These are phyloP conservation scores for Plodia interpunctella DNA, from an alignment of 1,140 invertebrate genomes.

Conservation along the genomic window DNA sequence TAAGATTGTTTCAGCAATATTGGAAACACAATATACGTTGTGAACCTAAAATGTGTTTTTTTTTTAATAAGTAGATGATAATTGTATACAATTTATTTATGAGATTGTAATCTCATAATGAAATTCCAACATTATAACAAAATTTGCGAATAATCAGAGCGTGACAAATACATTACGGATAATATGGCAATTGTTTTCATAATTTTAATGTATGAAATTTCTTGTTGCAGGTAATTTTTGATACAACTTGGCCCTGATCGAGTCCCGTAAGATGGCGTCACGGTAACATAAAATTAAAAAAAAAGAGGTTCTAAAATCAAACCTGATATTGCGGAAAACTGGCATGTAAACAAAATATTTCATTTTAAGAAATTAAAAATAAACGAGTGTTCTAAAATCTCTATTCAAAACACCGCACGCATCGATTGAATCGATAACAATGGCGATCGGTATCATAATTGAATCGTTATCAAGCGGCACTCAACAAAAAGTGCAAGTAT, in stretches of 20 bases:
- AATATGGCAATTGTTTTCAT: neutral
- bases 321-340: neutral
- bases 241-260: neutral
- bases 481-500: conserved; percentile 50
- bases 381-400: neutral
- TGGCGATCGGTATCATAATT: conserved; percentile 6
- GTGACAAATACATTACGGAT: neutral
- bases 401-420: conserved; percentile 5
- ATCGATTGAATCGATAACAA: conserved; percentile 10
- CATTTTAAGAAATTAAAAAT: neutral
- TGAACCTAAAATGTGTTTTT: no score
- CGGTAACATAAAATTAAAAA: no score
- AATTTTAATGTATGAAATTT: conserved; percentile 9
- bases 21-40: no score
- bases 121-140: conserved; percentile 1
- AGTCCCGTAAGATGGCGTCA: no score
- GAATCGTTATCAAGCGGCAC: conserved; percentile 20
- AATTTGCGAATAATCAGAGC: neutral
- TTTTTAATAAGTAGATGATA: no score
- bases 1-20: no score
- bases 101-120: neutral
- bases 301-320: neutral
- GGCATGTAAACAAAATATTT: neutral
- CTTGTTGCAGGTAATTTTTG: conserved; percentile 10
- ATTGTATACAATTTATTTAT: no score